These are phyloP conservation scores for Drosophila mayri DNA, from an alignment of 1,140 invertebrate genomes.

Conservation along the genomic window DNA sequence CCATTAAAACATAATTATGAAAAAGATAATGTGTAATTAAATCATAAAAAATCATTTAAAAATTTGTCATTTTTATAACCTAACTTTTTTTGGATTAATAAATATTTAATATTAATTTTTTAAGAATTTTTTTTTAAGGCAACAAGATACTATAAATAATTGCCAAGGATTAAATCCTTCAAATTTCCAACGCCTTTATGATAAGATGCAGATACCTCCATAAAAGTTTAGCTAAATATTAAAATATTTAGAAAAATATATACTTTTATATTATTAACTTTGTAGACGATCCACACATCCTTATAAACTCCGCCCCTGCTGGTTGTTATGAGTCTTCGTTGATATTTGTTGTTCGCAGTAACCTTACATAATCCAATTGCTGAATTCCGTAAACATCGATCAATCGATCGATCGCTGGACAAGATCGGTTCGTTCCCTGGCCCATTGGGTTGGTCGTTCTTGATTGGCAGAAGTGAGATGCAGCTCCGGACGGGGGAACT, in stretches of 20 bases:
- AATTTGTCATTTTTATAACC: too few species aligned
- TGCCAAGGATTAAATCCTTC: too few species aligned
- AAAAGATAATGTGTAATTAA: too few species aligned
- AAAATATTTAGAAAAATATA: neutral
- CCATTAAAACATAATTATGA: too few species aligned
- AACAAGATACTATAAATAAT: too few species aligned
- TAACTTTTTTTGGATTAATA: too few species aligned
- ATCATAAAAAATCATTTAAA: too few species aligned
- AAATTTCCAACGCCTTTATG: too few species aligned
- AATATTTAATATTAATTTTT: too few species aligned
- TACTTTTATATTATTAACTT: neutral
- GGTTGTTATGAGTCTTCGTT: conserved; percentile 1
- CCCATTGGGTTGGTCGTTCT: neutral
- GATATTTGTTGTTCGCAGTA: conserved; percentile 32
- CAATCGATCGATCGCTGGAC: conserved; percentile 30
- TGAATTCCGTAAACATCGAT: conserved; percentile 74
- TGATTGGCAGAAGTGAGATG: conserved; percentile 55
- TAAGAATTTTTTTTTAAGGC: too few species aligned
- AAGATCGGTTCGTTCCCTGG: conserved; percentile 12
- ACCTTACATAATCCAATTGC: conserved; percentile 76
- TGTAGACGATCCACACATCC: neutral
- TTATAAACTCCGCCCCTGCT: neutral
- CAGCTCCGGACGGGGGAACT: conserved; percentile 27
- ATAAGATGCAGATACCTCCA: neutral
- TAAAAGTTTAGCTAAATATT: neutral